Conservation (phyloP, 1,140 invertebrate species). For the Tetragonula clypearis region DNA sequence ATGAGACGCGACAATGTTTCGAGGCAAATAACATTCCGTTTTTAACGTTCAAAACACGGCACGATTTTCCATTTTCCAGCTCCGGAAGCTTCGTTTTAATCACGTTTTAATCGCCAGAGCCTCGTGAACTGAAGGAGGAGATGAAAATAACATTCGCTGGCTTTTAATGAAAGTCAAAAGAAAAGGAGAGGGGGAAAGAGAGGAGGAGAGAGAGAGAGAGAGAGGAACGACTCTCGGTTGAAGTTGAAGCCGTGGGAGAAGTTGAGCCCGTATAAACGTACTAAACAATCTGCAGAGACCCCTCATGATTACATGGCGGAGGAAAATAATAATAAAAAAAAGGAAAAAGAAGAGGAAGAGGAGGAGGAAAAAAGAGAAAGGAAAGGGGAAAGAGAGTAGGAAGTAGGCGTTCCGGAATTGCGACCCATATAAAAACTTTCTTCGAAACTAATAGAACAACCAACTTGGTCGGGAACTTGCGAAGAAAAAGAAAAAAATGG, state of each 20-base stretch:
- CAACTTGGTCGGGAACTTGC: background rate
- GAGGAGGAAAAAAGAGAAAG: background rate
- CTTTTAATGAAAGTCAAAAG: constrained; percentile 3
- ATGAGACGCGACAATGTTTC: no score
- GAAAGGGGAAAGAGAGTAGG: background rate
- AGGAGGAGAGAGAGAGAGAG: no score
- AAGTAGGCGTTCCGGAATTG: constrained; percentile 5
- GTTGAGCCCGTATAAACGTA: background rate
- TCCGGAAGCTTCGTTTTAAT: background rate
- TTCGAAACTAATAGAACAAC: constrained; percentile 36
- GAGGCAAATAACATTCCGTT: background rate
- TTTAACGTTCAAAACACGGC: background rate
- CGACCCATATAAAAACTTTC: constrained; percentile 42
- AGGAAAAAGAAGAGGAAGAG: background rate
- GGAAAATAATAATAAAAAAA: background rate
- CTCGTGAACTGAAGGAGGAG: background rate
- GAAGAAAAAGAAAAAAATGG: constrained; percentile 9
- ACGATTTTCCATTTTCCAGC: background rate
- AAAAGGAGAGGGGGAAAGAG: no score
- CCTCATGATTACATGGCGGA: background rate
- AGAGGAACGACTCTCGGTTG: background rate
- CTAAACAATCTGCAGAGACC: background rate
- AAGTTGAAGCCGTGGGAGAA: background rate
- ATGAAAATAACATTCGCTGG: background rate
- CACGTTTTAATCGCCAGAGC: background rate